A percentile compares a stretch with the other conserved stretches of the same genome.
Conservation (phyloP, 1,140 invertebrate species). For the Conus betulinus region DNA sequence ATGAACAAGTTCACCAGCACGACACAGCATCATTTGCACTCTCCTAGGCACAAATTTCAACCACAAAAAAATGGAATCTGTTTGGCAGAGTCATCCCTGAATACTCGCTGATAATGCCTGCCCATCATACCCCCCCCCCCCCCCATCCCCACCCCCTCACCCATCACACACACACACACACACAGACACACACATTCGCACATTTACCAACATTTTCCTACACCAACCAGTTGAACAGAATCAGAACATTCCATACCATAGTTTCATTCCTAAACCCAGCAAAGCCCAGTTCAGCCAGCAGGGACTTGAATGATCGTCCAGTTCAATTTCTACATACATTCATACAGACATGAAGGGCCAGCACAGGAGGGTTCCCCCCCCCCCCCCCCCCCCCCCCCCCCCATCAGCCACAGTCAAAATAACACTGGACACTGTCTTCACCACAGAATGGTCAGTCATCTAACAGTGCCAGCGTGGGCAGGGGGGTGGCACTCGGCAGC, state of each 20-base stretch:
- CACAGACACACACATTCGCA: too few species aligned
- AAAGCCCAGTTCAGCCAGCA: too few species aligned
- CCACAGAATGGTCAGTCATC: not conserved
- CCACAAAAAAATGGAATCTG: not conserved
- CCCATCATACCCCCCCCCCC: not conserved
- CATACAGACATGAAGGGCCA: too few species aligned
- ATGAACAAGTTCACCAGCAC: not conserved
- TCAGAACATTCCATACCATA: too few species aligned
- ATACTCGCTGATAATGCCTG: not conserved
- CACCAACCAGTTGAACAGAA: too few species aligned
- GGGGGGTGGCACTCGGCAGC: not conserved
- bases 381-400: not conserved
- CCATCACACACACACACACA: too few species aligned
- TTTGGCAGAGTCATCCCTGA: conserved; percentile 10
- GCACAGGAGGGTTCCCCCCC: not conserved
- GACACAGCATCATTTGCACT: not conserved
- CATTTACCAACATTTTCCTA: too few species aligned
- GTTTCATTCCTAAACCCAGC: too few species aligned
- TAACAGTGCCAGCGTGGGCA: not conserved
- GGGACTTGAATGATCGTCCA: too few species aligned
- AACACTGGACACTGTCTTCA: not conserved
- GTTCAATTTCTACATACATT: too few species aligned
- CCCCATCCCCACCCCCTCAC: not conserved
- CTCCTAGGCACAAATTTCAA: not conserved
- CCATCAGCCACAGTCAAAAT: not conserved